Percentiles rank a stretch among this genome's conserved stretches.
Evolutionary conservation across 2,888 invertebrate genomes (phyloP).

Genomic region (Drosophila formosana): DNA sequence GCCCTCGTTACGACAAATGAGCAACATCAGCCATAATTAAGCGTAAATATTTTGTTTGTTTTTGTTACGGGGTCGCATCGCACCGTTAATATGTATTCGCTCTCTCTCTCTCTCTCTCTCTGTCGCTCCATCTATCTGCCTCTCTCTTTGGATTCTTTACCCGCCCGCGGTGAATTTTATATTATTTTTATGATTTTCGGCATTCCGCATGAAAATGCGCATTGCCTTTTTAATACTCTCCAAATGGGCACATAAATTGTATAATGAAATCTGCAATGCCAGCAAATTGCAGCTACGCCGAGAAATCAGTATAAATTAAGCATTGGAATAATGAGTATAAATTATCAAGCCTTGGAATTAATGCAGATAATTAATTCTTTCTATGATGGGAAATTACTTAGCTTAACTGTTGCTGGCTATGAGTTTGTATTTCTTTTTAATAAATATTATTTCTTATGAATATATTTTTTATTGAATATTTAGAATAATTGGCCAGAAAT

Average conservation of each 20-base stretch:
- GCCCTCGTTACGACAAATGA: constrained; percentile 31
- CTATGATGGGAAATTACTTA: no score
- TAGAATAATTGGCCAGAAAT: no score
- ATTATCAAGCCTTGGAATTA: background rate
- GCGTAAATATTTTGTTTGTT: constrained; percentile 31
- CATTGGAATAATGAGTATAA: background rate
- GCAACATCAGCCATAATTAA: constrained; percentile 27
- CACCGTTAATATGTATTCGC: background rate
- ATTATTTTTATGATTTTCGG: constrained; percentile 44
- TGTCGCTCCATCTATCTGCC: background rate
- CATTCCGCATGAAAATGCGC: constrained; percentile 28
- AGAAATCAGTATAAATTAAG: constrained; percentile 7
- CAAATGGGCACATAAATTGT: constrained; percentile 15
- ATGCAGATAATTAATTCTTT: background rate
- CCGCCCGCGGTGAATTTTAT: constrained; percentile 17
- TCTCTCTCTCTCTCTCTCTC: background rate
- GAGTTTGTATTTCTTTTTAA: background rate
- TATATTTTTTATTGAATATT: no score
- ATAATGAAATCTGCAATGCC: constrained; percentile 6
- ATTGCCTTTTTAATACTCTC: constrained; percentile 27
- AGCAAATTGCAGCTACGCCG: constrained; percentile 4
- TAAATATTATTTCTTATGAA: background rate
- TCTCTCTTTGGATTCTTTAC: background rate
- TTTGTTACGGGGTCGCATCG: constrained; percentile 5
- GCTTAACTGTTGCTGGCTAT: background rate